A percentile compares a stretch with the other conserved stretches of the same genome.
Evolutionary conservation across 2,888 invertebrate species (phyloP).

Genomic region (Synanthedon vespiformis): DNA sequence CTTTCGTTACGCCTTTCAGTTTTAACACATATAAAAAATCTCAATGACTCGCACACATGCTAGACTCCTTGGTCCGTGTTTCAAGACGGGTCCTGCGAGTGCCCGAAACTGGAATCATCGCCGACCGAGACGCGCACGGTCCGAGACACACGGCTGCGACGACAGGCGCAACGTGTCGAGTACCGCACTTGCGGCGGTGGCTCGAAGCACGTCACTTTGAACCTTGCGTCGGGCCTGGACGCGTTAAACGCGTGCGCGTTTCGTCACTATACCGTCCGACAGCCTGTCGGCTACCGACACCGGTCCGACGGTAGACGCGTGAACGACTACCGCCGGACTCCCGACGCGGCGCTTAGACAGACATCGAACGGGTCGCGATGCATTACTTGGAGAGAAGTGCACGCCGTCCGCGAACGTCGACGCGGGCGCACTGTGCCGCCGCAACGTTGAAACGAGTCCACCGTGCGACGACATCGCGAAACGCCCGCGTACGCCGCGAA

Average conservation of each 20-base stretch:
- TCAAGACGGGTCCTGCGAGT: background rate
- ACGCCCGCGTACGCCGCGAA: background rate
- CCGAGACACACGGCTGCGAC: too few relatives aligned
- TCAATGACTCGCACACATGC: constrained; percentile 75
- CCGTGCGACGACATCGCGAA: background rate
- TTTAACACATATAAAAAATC: constrained; percentile 40
- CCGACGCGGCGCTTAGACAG: background rate
- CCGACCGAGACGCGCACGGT: background rate
- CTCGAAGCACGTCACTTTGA: too few relatives aligned
- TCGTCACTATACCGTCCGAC: too few relatives aligned
- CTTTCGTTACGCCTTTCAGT: constrained; percentile 68
- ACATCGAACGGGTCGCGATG: background rate
- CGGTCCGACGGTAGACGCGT: background rate
- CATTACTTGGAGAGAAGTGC: background rate
- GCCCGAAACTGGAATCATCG: background rate
- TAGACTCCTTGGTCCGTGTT: background rate
- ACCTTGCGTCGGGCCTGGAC: too few relatives aligned
- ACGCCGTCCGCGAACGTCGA: background rate
- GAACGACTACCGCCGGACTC: background rate
- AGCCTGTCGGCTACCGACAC: too few relatives aligned
- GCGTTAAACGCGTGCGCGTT: too few relatives aligned
- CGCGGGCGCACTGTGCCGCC: background rate
- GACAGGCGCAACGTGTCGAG: too few relatives aligned
- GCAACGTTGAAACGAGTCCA: background rate
- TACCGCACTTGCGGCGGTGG: too few relatives aligned